phyloP scores from a whole-genome alignment of 1,140 invertebrate species.

The Calliphora vicina region DNA sequence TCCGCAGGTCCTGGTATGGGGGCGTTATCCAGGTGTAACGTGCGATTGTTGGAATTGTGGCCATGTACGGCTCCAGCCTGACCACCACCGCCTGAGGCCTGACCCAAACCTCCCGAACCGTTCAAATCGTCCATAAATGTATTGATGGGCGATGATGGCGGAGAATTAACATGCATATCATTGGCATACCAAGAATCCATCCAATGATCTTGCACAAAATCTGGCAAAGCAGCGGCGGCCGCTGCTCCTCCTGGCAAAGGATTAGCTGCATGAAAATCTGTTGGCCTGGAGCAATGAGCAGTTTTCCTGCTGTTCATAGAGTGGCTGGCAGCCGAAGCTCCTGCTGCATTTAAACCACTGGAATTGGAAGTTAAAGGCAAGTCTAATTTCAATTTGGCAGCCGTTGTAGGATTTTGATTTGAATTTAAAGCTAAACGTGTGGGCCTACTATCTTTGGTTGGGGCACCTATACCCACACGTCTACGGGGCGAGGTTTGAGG shows the following conservation, averaged over 20 bases:
- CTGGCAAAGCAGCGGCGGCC: slow-evolving; percentile 64
- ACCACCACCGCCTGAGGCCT: slow-evolving; percentile 43
- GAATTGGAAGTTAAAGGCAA: slow-evolving; percentile 46
- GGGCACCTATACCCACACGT: slow-evolving; percentile 36
- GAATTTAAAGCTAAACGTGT: slow-evolving; percentile 49
- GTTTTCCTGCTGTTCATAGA: neutral
- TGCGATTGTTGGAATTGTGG: neutral
- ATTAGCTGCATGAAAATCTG: neutral
- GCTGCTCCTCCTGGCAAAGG: slow-evolving; percentile 37
- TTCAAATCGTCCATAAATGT: slow-evolving; percentile 52
- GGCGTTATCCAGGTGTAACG: slow-evolving; percentile 13
- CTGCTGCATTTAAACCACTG: neutral
- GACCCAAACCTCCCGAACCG: neutral
- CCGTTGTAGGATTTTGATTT: slow-evolving; percentile 37
- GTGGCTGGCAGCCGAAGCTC: neutral
- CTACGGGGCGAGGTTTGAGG: slow-evolving; percentile 45
- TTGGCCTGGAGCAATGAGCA: neutral
- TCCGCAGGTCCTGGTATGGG: slow-evolving; percentile 15
- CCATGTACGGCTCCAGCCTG: neutral
- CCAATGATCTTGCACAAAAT: slow-evolving; percentile 71
- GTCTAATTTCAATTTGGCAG: slow-evolving; percentile 54
- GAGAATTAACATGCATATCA: slow-evolving; percentile 54
- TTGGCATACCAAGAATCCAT: slow-evolving; percentile 66
- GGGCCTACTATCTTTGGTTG: slow-evolving; percentile 47
- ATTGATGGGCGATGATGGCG: slow-evolving; percentile 54